Evolutionary conservation across 1,140 invertebrate genomes (phyloP), one percentile per base, ranked within the genome.

Genomic region (Drosophila burlai): DNA sequence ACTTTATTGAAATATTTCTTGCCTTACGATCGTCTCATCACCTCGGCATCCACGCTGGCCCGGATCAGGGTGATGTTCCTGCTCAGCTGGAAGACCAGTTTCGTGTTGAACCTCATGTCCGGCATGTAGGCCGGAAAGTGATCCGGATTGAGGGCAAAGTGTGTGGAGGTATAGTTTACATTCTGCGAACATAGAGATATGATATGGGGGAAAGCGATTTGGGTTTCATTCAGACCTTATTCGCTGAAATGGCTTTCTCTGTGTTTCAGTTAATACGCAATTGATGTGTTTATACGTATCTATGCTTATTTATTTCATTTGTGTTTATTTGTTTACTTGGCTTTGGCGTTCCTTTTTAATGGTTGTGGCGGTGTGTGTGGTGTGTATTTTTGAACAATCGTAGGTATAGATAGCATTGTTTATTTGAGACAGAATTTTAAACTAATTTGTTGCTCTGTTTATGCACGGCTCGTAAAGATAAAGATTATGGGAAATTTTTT

Each of bases 61-160:
- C 66, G 50, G 59, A 79, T 71, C 75, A 78, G 52, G 42, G 52
- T 26, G 31, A 46, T 52, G 46, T 59, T 77, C 47, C 45, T 59
- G 52, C 36, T 40, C 42, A 50, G 57, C 67, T 71, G 67, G 34
- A 78, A 71, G 38, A 36, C 42, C 76, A 78, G 40, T 54, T 81
- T 81, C 26, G 62, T 69, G 72, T 83, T 86, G 76, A 79, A 85
- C 61, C 73, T 83, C 73, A 87, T 83, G 62, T 87, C 83, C 54
- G 83, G 85, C 79, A 83, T 90, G 57, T 77, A 68, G 54, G 76
- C 55, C 34, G 80, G 76, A 81, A 91, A 91, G 55, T 65, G 82
- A 73, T 83, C 65, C 45, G 77, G 80, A 86, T 91, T 87, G 45
- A 91, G 69, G 40, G 83, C 62, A 54, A 87, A 91, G 45, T 78